Conservation (phyloP, 2,797 vertebrate genomes). For the Glossophaga mutica region DNA sequence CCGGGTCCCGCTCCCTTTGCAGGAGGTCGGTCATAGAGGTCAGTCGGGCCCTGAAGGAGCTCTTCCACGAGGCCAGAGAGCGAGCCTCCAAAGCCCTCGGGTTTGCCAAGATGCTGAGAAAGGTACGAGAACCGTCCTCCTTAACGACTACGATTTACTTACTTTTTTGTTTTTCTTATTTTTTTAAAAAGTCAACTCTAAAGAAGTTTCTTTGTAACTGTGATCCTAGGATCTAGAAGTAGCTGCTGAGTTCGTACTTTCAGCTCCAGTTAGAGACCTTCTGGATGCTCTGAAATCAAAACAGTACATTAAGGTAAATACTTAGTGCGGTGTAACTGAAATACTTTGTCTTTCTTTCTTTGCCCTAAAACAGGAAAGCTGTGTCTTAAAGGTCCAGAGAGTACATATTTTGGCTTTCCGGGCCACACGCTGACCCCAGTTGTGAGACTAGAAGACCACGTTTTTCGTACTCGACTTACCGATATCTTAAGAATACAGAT, state of each 20-base stretch:
- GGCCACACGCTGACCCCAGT: no score
- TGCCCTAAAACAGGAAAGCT: not conserved
- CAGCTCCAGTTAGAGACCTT: conserved; percentile 88
- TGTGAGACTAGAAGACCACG: not conserved
- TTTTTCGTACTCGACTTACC: not conserved
- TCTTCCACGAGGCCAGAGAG: conserved; percentile 98
- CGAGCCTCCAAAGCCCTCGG: conserved; percentile 97
- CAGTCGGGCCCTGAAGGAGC: conserved; percentile 96
- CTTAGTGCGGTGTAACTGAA: accelerated
- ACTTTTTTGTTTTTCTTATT: not conserved
- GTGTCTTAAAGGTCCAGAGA: not conserved
- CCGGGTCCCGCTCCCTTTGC: conserved; percentile 27
- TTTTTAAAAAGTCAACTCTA: conserved; percentile 27
- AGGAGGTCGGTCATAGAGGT: conserved; percentile 98
- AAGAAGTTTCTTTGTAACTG: conserved; percentile 64
- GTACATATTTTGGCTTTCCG: not conserved
- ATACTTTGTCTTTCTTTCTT: not conserved
- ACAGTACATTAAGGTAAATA: conserved; percentile 91
- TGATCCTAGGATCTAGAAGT: conserved; percentile 94
- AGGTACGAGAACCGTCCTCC: conserved; percentile 83
- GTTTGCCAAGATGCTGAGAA: conserved; percentile 98
- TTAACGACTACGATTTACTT: not conserved
- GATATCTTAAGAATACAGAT: not conserved
- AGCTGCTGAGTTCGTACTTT: conserved; percentile 93
- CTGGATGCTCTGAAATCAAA: conserved; percentile 89